phyloP scores from a whole-genome alignment of 2,888 invertebrate genomes.

The Tryphoninae sp. region DNA sequence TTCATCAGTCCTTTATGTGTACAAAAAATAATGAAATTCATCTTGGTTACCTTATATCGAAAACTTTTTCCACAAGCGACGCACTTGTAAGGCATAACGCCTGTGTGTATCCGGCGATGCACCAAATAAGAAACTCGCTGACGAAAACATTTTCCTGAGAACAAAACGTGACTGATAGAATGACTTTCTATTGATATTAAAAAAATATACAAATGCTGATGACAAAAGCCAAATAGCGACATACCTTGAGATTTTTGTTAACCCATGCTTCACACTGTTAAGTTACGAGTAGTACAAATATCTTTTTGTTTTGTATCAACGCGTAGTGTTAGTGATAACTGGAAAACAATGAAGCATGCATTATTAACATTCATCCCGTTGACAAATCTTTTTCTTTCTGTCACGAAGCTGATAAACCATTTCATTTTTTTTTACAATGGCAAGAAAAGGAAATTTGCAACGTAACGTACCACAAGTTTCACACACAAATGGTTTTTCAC shows the following conservation, averaged over 20 bases:
- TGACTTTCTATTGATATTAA: constrained; percentile 27
- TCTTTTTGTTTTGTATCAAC: constrained; percentile 38
- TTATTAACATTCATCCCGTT: not conserved
- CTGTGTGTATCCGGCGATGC: constrained; percentile 92
- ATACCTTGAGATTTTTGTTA: constrained; percentile 58
- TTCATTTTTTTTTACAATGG: too few species aligned
- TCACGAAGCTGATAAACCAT: not conserved
- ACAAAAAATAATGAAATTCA: constrained; percentile 1
- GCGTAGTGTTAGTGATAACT: constrained; percentile 61
- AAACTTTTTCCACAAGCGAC: constrained; percentile 91
- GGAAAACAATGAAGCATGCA: constrained; percentile 61
- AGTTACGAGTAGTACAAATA: constrained; percentile 53
- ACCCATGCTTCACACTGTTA: constrained; percentile 64
- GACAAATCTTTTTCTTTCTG: not conserved
- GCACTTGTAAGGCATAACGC: constrained; percentile 93
- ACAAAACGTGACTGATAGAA: constrained; percentile 17
- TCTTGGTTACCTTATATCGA: constrained; percentile 87
- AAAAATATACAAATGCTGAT: constrained; percentile 9
- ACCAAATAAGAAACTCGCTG: constrained; percentile 93
- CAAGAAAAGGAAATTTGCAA: constrained; percentile 22
- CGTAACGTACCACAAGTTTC: constrained; percentile 89
- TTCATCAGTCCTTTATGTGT: not conserved
- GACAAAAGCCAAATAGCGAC: constrained; percentile 29
- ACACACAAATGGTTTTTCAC: constrained; percentile 93
- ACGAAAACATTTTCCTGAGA: constrained; percentile 91